Conservation (phyloP, 2,888 invertebrate genomes). For the Deilephila elpenor region DNA sequence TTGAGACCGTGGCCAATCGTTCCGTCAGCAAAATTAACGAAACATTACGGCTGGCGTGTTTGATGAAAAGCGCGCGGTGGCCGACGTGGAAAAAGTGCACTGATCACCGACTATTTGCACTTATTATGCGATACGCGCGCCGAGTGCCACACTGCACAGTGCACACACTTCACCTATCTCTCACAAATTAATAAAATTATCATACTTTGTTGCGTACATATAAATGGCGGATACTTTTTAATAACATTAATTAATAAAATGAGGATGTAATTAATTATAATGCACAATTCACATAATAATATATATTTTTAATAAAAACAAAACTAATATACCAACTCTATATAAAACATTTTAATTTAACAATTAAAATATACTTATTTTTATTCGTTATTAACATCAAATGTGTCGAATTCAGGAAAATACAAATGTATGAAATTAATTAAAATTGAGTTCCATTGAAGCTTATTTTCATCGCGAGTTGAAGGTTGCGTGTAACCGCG, state of each 20-base stretch:
- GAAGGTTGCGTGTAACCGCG: slow-evolving; percentile 59
- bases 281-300: too few species aligned
- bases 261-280: too few species aligned
- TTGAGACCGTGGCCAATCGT: slow-evolving; percentile 74
- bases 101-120: slow-evolving; percentile 18
- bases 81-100: slow-evolving; percentile 14
- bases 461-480: slow-evolving; percentile 29
- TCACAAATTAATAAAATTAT: not conserved
- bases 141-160: not conserved
- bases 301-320: too few species aligned
- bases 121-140: slow-evolving; percentile 1
- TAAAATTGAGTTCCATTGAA: not conserved
- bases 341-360: too few species aligned
- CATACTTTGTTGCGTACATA: too few species aligned
- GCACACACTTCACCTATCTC: not conserved
- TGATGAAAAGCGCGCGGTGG: slow-evolving; percentile 37
- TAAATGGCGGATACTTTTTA: too few species aligned
- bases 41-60: slow-evolving; percentile 54
- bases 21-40: slow-evolving; percentile 75
- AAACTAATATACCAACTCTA: too few species aligned
- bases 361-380: too few species aligned
- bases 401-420: not conserved
- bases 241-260: too few species aligned
- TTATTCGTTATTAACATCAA: not conserved
- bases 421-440: not conserved